Evolutionary conservation across 2,888 invertebrate genomes (phyloP).

Genomic region (Andrena marginata): DNA sequence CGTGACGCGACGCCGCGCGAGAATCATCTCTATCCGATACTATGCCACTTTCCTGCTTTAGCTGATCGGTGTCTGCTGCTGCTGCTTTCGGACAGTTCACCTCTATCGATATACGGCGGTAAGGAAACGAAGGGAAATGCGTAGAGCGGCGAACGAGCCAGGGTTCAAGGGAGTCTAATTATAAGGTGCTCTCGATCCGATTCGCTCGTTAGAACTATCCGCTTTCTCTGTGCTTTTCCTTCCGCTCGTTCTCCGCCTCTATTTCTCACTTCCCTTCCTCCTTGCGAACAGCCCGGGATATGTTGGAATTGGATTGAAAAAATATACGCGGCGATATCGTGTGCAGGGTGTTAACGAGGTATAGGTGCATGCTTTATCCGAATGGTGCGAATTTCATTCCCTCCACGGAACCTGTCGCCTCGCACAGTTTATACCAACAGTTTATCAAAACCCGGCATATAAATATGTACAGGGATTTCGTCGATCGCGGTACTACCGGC

Average conservation of each 20-base stretch:
- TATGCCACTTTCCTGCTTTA: too few relatives aligned
- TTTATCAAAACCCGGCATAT: neutral
- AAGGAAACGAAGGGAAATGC: constrained; percentile 1
- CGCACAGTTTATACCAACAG: neutral
- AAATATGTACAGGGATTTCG: neutral
- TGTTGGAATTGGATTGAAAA: constrained; percentile 57
- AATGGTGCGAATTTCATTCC: neutral
- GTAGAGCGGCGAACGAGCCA: neutral
- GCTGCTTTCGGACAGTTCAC: constrained; percentile 2
- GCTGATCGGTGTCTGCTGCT: neutral
- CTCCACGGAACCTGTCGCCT: neutral
- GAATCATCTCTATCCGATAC: too few relatives aligned
- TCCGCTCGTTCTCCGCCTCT: neutral
- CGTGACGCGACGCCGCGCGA: neutral
- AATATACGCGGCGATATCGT: constrained; percentile 56
- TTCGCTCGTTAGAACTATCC: neutral
- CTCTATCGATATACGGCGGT: constrained; percentile 6
- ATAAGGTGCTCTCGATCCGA: neutral
- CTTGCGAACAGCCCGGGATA: constrained; percentile 18
- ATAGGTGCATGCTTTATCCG: neutral
- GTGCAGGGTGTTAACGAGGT: constrained; percentile 4
- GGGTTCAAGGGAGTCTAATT: neutral
- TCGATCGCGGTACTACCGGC: neutral
- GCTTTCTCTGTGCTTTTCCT: neutral
- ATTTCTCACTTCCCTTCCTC: neutral